A percentile compares a stretch with the other conserved stretches of the same genome.
These are phyloP conservation scores for Tamandua tetradactyla DNA, from an alignment of 2,797 vertebrate species.

Conservation along the genomic window DNA sequence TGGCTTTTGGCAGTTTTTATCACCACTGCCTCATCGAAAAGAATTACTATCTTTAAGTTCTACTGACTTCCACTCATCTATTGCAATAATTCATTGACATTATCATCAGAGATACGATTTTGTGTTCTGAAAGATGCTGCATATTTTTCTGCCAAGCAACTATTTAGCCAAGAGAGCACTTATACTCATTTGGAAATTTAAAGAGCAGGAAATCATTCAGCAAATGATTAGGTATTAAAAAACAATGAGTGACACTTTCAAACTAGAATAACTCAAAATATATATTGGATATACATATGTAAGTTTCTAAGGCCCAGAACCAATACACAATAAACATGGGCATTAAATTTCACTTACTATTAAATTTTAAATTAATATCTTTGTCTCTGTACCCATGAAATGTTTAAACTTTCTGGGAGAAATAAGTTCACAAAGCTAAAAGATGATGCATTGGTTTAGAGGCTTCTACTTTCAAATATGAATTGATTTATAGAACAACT, in stretches of 20 bases:
- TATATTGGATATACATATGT: neutral
- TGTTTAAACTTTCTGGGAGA: neutral
- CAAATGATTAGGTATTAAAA: neutral
- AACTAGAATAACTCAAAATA: neutral
- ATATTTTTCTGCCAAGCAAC: neutral
- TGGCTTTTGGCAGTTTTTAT: neutral
- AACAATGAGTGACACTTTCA: neutral
- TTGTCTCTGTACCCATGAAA: neutral
- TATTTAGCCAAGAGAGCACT: neutral
- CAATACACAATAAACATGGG: neutral
- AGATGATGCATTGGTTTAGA: neutral
- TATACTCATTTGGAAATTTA: conserved; percentile 28
- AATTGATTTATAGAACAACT: neutral
- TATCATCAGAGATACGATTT: neutral
- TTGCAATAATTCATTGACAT: neutral
- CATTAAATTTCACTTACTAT: neutral
- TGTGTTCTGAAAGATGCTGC: neutral
- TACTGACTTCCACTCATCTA: neutral
- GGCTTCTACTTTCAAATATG: neutral
- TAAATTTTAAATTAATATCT: neutral
- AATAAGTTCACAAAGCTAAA: neutral
- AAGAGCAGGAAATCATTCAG: conserved; percentile 31
- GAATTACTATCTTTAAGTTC: neutral
- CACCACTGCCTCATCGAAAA: neutral
- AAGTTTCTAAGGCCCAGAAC: neutral